Conservation (phyloP, 2,888 invertebrate species). For the Drosophila nr. perissopoda region DNA sequence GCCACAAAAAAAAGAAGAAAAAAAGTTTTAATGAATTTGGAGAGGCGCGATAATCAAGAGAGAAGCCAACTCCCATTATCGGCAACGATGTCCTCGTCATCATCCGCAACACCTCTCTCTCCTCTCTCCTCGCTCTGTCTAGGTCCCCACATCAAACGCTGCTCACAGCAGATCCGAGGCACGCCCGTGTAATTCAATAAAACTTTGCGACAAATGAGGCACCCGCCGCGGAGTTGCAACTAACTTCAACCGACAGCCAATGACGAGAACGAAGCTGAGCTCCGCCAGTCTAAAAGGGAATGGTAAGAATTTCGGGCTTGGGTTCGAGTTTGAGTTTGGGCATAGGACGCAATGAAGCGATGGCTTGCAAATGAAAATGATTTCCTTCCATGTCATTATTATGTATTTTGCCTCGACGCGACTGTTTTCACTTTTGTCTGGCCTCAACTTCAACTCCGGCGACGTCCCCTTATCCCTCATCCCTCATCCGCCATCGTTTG, state of each 20-base stretch:
- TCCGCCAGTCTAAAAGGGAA: neutral
- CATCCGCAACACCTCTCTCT: neutral
- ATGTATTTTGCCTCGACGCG: constrained; percentile 66
- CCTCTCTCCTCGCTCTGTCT: constrained; percentile 1
- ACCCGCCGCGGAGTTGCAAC: constrained; percentile 54
- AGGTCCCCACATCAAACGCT: constrained; percentile 56
- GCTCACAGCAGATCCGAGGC: constrained; percentile 58
- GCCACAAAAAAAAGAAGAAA: constrained; percentile 19
- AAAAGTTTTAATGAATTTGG: constrained; percentile 78
- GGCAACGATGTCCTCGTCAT: constrained; percentile 22
- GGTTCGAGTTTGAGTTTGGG: constrained; percentile 1
- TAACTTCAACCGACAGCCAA: constrained; percentile 55
- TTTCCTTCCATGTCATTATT: constrained; percentile 80
- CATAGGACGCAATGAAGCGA: constrained; percentile 52
- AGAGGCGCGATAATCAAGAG: constrained; percentile 78
- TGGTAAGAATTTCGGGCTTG: neutral
- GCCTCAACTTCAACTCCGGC: constrained; percentile 12
- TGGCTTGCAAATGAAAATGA: constrained; percentile 78
- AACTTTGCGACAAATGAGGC: constrained; percentile 82
- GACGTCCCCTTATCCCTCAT: constrained; percentile 3
- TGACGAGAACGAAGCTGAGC: constrained; percentile 27
- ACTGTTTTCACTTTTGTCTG: constrained; percentile 73
- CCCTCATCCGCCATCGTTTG: neutral
- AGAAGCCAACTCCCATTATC: constrained; percentile 50
- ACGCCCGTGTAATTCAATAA: constrained; percentile 81